Conservation (phyloP, 1,140 invertebrate genomes). For the Andricus grossulariae region DNA sequence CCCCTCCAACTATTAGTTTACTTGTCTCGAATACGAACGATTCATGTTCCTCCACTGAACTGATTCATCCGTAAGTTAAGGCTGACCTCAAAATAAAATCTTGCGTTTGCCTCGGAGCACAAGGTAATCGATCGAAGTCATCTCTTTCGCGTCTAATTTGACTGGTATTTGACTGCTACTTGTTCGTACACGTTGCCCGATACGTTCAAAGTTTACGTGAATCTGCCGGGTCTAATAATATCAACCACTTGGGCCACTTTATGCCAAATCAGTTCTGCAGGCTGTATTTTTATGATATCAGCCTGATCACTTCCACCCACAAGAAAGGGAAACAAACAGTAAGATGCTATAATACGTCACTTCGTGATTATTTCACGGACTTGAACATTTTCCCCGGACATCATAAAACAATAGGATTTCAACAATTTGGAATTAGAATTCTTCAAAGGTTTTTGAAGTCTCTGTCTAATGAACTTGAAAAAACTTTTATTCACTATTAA, state of each 20-base stretch:
- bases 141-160: slow-evolving; percentile 12
- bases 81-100: slow-evolving; percentile 23
- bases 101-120: slow-evolving; percentile 10
- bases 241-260: slow-evolving; percentile 22
- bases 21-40: slow-evolving; percentile 11
- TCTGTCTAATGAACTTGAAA: no score
- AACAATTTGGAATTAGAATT: no score
- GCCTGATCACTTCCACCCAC: not conserved
- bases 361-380: not conserved
- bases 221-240: slow-evolving; percentile 23
- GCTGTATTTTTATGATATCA: not conserved
- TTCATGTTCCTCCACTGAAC: slow-evolving; percentile 4
- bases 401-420: no score
- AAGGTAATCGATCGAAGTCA: slow-evolving; percentile 27
- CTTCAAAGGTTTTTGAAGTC: no score
- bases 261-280: slow-evolving; percentile 12
- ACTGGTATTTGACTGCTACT: not conserved
- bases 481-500: no score
- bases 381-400: not conserved
- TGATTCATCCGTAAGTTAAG: slow-evolving; percentile 11
- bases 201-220: slow-evolving; percentile 23
- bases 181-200: not conserved
- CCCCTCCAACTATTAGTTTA: slow-evolving; percentile 29
- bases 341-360: not conserved
- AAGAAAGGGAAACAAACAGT: not conserved